Percentiles rank a stretch among this genome's conserved stretches.
Evolutionary conservation across 1,140 invertebrate genomes (phyloP).

Genomic region (Mercenaria mercenaria): DNA sequence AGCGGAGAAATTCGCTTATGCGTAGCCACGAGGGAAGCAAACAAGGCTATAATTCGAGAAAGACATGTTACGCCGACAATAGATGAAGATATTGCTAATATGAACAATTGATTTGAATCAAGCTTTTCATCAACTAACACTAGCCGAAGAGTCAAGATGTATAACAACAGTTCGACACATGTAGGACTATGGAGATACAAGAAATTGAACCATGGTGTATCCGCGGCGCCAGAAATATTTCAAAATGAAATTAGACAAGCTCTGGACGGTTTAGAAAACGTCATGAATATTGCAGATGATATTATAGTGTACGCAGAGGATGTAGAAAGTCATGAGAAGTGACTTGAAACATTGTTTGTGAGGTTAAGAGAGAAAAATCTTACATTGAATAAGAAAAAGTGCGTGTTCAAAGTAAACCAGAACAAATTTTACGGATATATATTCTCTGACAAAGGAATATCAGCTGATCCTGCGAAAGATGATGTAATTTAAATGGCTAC

Average conservation of each 20-base stretch:
- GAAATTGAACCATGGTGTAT: not conserved
- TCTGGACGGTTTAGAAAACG: constrained; percentile 51
- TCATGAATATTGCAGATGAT: constrained; percentile 71
- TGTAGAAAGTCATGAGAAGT: constrained; percentile 70
- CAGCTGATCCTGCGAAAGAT: constrained; percentile 49
- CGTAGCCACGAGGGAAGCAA: constrained; percentile 71
- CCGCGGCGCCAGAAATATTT: constrained; percentile 73
- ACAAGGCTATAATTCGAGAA: constrained; percentile 62
- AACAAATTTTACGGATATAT: constrained; percentile 27
- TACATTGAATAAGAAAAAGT: constrained; percentile 47
- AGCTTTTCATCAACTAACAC: constrained; percentile 72
- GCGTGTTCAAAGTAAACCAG: constrained; percentile 1
- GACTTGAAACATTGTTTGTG: constrained; percentile 64
- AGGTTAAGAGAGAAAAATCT: constrained; percentile 55
- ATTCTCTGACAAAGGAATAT: constrained; percentile 61
- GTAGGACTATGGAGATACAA: constrained; percentile 69
- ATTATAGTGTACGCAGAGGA: constrained; percentile 64
- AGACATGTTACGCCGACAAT: constrained; percentile 67
- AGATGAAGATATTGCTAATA: constrained; percentile 55
- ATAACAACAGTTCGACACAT: constrained; percentile 75
- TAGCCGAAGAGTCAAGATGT: constrained; percentile 51
- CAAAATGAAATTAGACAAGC: constrained; percentile 58
- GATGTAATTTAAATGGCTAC: not conserved
- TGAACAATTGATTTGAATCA: constrained; percentile 58
- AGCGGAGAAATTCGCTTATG: constrained; percentile 61